These are phyloP conservation scores for Syrmaticus mikado DNA, from an alignment of 2,113 vertebrate genomes.

Conservation along the genomic window DNA sequence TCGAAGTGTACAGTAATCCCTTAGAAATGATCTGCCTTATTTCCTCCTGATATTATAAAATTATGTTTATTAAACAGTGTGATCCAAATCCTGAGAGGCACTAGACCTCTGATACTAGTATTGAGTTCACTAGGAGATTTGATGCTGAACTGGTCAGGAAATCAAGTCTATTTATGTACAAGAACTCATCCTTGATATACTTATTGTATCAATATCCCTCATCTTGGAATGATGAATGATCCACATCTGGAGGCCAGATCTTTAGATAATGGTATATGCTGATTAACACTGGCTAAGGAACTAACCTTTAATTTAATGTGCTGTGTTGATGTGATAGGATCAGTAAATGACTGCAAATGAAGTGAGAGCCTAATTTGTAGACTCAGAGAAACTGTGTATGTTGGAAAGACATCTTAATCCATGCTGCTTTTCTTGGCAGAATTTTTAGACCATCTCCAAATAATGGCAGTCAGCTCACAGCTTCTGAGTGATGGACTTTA, in stretches of 20 bases:
- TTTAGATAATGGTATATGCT: constrained; percentile 7
- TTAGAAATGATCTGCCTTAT: constrained; percentile 58
- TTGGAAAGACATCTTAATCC: constrained; percentile 3
- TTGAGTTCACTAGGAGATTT: constrained; percentile 18
- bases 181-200: neutral
- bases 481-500: constrained; percentile 55
- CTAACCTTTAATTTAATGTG: constrained; percentile 3
- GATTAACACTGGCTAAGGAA: constrained; percentile 26
- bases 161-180: constrained; percentile 3
- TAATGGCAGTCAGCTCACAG: constrained; percentile 47
- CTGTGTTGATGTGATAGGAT: constrained; percentile 6
- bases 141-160: constrained; percentile 47
- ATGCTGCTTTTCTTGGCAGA: constrained; percentile 57
- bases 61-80: constrained; percentile 49
- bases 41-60: constrained; percentile 52
- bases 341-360: constrained; percentile 30
- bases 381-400: constrained; percentile 5
- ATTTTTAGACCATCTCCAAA: constrained; percentile 55
- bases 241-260: constrained; percentile 41
- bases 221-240: constrained; percentile 8
- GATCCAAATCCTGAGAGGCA: constrained; percentile 39
- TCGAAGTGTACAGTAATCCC: constrained; percentile 57
- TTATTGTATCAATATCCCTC: neutral
- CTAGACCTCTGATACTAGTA: neutral
- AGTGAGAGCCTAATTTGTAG: constrained; percentile 9